Evolutionary conservation across 2,113 vertebrate genomes (phyloP), one percentile per base, ranked within the genome.

Genomic region (Entosphenus tridentatus): DNA sequence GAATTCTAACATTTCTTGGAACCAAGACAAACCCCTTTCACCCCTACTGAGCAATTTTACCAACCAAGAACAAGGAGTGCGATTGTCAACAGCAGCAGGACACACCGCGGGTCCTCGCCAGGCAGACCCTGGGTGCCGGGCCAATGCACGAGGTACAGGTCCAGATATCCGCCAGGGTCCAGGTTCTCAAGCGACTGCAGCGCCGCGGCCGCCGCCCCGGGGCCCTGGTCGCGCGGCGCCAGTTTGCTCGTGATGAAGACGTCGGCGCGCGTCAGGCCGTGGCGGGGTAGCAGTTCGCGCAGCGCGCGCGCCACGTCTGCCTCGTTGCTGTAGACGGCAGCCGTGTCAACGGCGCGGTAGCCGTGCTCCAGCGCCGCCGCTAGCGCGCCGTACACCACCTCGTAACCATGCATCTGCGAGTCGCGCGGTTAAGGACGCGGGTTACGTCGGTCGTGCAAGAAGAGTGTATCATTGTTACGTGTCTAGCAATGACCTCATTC

Each of bases 71-170:
- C 21, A 21, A 21, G 3, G 21, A 39, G 39, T 39, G 39, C 39
- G 5, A 39, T 39, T 39, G 39, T 39, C 39, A 39, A 39, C 39
- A 39, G 39, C 39, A 39, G 39, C 39, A 39, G 39, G 39, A 39
- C 39, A 39, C 39, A 39, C 39, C 71, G 73, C 8, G 73, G 56
- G 72, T 87, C 83, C 9, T 71, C 57, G 57, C 81, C 79, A 1
- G 18, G 71, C 56, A 78, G 65, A 9, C 84, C 83, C 70, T 83
- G 82, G 1, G 81, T 84, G 7, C 85, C 84, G 1, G 84, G 85
- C 85, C 84, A 86, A 75, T 87, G 85, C 72, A 87, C 79, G 56
- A 87, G 76, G 72, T 82, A 86, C 13, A 86, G 80, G 71, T 87
- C 85, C 17, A 86, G 78, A 74, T 85, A 86, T 21, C 72, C 78